phyloP scores from a whole-genome alignment of 2,113 vertebrate species.

The Channa maculata region DNA sequence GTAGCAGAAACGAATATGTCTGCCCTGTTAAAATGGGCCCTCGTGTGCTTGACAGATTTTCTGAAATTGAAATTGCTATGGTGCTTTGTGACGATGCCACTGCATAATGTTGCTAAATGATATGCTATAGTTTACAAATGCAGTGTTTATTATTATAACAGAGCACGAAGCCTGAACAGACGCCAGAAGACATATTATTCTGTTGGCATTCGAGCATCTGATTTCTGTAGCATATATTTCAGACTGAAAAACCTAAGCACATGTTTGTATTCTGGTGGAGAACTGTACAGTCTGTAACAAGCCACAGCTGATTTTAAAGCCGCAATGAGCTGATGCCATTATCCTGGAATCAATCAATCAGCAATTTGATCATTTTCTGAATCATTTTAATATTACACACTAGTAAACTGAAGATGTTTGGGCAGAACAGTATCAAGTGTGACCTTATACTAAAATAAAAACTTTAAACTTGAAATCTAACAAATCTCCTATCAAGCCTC shows the following conservation, averaged over 20 bases:
- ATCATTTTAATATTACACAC: too few species aligned
- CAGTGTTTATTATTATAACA: conserved; percentile 35
- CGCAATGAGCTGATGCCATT: too few species aligned
- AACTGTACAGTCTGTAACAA: background rate
- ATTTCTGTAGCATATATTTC: conserved; percentile 25
- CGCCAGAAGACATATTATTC: conserved; percentile 25
- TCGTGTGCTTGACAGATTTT: conserved; percentile 51
- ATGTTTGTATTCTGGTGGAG: background rate
- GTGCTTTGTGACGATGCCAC: conserved; percentile 56
- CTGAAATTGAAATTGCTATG: conserved; percentile 59
- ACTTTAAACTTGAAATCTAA: too few species aligned
- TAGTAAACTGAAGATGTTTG: too few species aligned
- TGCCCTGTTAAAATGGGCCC: conserved; percentile 21
- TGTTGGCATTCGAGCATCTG: conserved; percentile 38
- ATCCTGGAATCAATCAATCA: too few species aligned
- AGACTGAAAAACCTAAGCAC: conserved; percentile 3
- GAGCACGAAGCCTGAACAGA: conserved; percentile 19
- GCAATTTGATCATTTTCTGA: too few species aligned
- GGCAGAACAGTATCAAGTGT: too few species aligned
- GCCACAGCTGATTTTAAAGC: too few species aligned
- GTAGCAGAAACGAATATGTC: conserved; percentile 49
- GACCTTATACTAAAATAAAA: too few species aligned
- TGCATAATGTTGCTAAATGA: conserved; percentile 47
- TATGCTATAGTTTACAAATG: conserved; percentile 58
- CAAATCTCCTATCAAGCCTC: too few species aligned